Base-by-base conservation (phyloP, 2,797 vertebrate species). In the Cossypha heuglini region DNA sequence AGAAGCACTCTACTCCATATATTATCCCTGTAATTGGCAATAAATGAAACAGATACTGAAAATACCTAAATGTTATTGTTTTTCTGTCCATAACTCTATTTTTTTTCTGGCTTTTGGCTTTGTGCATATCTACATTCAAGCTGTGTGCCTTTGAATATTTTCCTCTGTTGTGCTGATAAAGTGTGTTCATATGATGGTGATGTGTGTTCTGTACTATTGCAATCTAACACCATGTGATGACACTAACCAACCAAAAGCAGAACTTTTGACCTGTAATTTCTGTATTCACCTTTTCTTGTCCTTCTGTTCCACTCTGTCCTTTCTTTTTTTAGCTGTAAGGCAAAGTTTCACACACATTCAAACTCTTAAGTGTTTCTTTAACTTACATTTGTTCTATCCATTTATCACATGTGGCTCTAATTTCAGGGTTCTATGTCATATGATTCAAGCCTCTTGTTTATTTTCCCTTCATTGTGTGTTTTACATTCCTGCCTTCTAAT, bases 361-460 rank as follows among this genome's bases (percentile, higher is more conserved):
- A 58, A 66, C 49, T 94, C 46, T 89, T 94, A 55, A 49, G 6
- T 22, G 43, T 86, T 95, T 96, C 84, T 94, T 59, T 64, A 94
- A 71, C 37, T 64, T 57, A 69, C 14, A 29, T 64, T 59, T 96
- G 62, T 96, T 92, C 94, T 69, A 86, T 91, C 52, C 3, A 54
- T 96, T 92, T 92, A 74, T 95, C 91, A 92, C 86, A 96, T 64
- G 54, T 94, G 83, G 63, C 74, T 97, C 88, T 93, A 93, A 94
- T 97, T 97, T 97, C 86, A 91, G 69, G 77, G n/a, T 42, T 28
- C 57, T 94, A 67, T 94, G 96, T 96, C 37, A 83, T 58, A 90
- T 94, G 80, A 89, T 42, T 91, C 42, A 89, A 95, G 42, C 20
- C 58, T 96, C 92, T 93, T 7, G 33, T 96, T 97, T 97, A 91